phyloP scores from a whole-genome alignment of 2,888 invertebrate species.

The Reticulitermes lucifugus region DNA sequence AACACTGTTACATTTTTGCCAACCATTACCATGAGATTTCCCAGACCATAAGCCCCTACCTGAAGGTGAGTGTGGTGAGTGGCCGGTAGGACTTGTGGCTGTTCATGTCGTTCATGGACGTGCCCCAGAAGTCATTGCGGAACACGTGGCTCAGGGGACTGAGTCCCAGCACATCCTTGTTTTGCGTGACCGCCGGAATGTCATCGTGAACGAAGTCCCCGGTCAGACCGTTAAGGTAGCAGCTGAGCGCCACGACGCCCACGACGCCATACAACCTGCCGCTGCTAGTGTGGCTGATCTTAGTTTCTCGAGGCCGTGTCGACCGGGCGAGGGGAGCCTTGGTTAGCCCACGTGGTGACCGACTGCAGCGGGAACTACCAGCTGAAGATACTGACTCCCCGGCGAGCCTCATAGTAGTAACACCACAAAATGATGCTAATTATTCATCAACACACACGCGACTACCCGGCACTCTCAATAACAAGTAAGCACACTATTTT shows the following conservation, averaged over 20 bases:
- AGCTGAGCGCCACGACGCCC: slow-evolving; percentile 74
- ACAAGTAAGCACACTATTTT: no score
- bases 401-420: neutral
- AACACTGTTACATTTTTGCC: slow-evolving; percentile 58
- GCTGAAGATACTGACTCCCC: slow-evolving; percentile 8
- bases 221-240: slow-evolving; percentile 79
- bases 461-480: no score
- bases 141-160: slow-evolving; percentile 74
- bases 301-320: neutral
- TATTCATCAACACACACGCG: no score
- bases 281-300: neutral
- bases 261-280: slow-evolving; percentile 70
- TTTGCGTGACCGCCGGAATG: slow-evolving; percentile 84
- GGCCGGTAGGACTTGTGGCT: slow-evolving; percentile 92
- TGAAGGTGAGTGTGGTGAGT: slow-evolving; percentile 83
- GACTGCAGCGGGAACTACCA: slow-evolving; percentile 4
- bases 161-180: slow-evolving; percentile 81
- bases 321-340: slow-evolving; percentile 19
- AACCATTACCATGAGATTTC: slow-evolving; percentile 60
- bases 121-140: slow-evolving; percentile 91
- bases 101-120: slow-evolving; percentile 81
- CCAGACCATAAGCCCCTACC: slow-evolving; percentile 65
- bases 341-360: neutral
- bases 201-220: slow-evolving; percentile 93
- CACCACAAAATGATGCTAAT: no score